Evolutionary conservation across 2,797 vertebrate genomes (phyloP), one percentile per base, ranked within the genome.

Genomic region (Rhinichthys osculus): DNA sequence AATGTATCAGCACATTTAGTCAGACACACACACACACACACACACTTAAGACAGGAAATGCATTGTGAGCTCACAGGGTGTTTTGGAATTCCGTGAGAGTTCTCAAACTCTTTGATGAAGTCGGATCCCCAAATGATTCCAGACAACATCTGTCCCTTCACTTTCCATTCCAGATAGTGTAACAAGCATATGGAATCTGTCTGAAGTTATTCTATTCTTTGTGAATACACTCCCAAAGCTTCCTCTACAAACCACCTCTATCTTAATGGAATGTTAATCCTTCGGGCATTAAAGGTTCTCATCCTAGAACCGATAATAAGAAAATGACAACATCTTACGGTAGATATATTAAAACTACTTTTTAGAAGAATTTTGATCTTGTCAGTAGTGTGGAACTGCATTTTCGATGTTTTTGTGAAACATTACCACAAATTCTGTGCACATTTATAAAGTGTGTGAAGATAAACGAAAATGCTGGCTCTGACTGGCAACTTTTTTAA

Each of bases 101-200:
- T 92, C 90, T 88, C 78, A 92, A 92, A 90, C 86, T 91, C 90
- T 93, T 92, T 94, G 93, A 93, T 92, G 92, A 92, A 92, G 89
- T 90, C 83, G 85, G 92, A 93, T 93, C 90, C 92, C 92, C 92
- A 67, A 23, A 93, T 93, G 91, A 90, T 90, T 92, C 90, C 89
- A 88, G 88, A 91, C 92, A 93, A 92, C 95, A 95, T 94, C 92
- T 95, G 94, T 92, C 91, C 92, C 92, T 93, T 95, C 91, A 90
- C 94, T 95, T 94, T 91, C 90, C 91, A 94, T 94, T 93, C 93
- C 78, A 80, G 89, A 54, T 13, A 83, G 84, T 88, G 81, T 87
- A 71, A 90, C 88, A 84, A 92, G 92, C 94, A 94, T 94, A 94
- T 91, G 92, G 92, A 92, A 90, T 88, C 91, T 92, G 92, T 94